phyloP scores from a whole-genome alignment of 2,888 invertebrate genomes.

The Ophion ellenae region DNA sequence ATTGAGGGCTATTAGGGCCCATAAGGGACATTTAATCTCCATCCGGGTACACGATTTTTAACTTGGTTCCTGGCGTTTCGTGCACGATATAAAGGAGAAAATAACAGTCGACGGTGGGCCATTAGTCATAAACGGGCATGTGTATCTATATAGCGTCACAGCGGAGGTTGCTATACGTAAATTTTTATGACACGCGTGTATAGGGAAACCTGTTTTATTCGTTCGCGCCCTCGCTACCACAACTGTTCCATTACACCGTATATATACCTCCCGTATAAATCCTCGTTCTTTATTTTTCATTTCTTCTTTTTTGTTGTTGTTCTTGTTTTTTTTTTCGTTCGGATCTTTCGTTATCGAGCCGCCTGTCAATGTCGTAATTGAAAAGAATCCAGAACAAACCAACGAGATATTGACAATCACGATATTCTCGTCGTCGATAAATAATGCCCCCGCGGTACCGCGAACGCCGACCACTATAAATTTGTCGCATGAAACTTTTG shows the following conservation, averaged over 20 bases:
- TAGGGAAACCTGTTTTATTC: slow-evolving; percentile 76
- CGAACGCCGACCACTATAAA: slow-evolving; percentile 38
- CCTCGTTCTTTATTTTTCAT: slow-evolving; percentile 57
- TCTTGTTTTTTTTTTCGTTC: slow-evolving; percentile 55
- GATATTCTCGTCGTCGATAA: slow-evolving; percentile 57
- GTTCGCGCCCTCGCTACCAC: slow-evolving; percentile 63
- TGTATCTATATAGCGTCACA: slow-evolving; percentile 46
- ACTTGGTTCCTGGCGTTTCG: slow-evolving; percentile 42
- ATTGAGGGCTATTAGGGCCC: slow-evolving; percentile 79
- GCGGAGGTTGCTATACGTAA: slow-evolving; percentile 64
- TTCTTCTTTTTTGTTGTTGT: neutral
- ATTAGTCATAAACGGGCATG: slow-evolving; percentile 58
- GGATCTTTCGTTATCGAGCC: slow-evolving; percentile 45
- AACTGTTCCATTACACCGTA: slow-evolving; percentile 53
- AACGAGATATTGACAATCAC: slow-evolving; percentile 55
- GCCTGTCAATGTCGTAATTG: slow-evolving; percentile 55
- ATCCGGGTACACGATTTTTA: slow-evolving; percentile 73
- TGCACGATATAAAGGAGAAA: slow-evolving; percentile 54
- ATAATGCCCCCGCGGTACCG: slow-evolving; percentile 25
- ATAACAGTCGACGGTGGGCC: slow-evolving; percentile 56
- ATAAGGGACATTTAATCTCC: slow-evolving; percentile 76
- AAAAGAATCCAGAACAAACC: slow-evolving; percentile 57
- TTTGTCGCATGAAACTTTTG: slow-evolving; percentile 31
- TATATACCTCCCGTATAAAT: slow-evolving; percentile 59
- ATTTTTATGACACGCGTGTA: slow-evolving; percentile 75